A percentile compares a stretch with the other conserved stretches of the same genome.
phyloP scores from a whole-genome alignment of 2,113 vertebrate species.

The Holacanthus passer region DNA sequence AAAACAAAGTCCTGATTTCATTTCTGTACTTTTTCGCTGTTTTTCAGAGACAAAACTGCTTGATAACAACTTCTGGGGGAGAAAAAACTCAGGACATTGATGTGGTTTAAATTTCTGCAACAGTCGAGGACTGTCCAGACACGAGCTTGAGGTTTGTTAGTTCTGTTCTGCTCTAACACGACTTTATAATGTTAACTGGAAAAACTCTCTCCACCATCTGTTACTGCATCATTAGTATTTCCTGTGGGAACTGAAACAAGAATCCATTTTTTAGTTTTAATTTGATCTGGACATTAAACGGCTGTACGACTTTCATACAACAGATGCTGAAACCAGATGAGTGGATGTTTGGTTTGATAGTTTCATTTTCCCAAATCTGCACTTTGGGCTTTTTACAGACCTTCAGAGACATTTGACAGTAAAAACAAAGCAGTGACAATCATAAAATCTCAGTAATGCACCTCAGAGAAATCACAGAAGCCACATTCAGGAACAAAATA shows the following conservation, averaged over 20 bases:
- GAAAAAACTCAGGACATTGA: too few species aligned
- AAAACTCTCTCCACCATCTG: not conserved
- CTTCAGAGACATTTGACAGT: not conserved
- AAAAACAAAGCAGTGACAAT: not conserved
- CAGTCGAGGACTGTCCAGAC: not conserved
- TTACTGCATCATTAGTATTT: not conserved
- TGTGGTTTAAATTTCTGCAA: too few species aligned
- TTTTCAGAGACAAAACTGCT: too few species aligned
- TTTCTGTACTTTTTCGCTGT: too few species aligned
- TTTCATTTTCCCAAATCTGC: not conserved
- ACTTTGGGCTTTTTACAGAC: too few species aligned
- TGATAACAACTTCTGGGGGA: too few species aligned
- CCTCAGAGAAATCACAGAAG: not conserved
- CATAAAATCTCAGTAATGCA: not conserved
- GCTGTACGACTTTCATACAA: not conserved
- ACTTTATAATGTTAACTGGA: not conserved
- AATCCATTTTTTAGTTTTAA: not conserved
- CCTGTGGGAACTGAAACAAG: not conserved
- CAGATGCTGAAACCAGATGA: not conserved
- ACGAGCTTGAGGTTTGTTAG: not conserved
- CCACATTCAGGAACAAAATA: not conserved
- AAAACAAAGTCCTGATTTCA: too few species aligned
- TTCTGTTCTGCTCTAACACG: not conserved
- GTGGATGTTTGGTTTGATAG: not conserved
- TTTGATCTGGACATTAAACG: not conserved